Percentiles rank a stretch among this genome's conserved stretches.
phyloP scores from a whole-genome alignment of 2,888 invertebrate genomes.

The Drosophila nigricruria region DNA sequence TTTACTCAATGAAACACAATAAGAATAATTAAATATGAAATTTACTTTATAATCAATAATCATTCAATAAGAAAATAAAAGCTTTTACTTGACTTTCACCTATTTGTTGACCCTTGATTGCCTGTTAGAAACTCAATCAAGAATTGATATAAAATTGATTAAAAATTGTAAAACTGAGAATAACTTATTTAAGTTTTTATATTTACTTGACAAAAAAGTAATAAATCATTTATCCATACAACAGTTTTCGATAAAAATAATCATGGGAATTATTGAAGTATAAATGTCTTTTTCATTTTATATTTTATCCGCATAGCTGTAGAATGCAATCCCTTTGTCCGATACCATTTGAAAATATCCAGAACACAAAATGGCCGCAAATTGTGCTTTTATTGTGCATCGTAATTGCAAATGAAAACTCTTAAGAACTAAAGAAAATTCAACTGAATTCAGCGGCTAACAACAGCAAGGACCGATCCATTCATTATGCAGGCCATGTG shows the following conservation, averaged over 20 bases:
- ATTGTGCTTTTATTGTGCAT: slow-evolving; percentile 65
- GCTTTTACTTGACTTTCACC: no score
- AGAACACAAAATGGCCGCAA: slow-evolving; percentile 62
- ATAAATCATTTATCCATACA: no score
- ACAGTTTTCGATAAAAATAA: neutral
- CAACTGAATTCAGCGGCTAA: slow-evolving; percentile 41
- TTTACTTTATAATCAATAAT: no score
- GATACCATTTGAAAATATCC: slow-evolving; percentile 37
- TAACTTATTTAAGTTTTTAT: no score
- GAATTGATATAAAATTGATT: no score
- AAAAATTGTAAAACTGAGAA: no score
- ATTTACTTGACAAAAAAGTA: no score
- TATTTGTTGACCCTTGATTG: no score
- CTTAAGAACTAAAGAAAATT: slow-evolving; percentile 50
- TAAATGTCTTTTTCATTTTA: neutral
- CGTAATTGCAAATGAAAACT: slow-evolving; percentile 57
- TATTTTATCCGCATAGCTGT: neutral
- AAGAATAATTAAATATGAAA: neutral
- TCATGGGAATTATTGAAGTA: neutral
- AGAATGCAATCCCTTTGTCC: slow-evolving; percentile 1
- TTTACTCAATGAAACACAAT: neutral
- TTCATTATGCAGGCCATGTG: slow-evolving; percentile 79
- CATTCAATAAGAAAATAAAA: no score
- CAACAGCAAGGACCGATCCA: slow-evolving; percentile 33
- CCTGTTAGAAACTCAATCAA: no score